Conservation (phyloP, 2,113 vertebrate species). For the Anser brachyrhynchus region DNA sequence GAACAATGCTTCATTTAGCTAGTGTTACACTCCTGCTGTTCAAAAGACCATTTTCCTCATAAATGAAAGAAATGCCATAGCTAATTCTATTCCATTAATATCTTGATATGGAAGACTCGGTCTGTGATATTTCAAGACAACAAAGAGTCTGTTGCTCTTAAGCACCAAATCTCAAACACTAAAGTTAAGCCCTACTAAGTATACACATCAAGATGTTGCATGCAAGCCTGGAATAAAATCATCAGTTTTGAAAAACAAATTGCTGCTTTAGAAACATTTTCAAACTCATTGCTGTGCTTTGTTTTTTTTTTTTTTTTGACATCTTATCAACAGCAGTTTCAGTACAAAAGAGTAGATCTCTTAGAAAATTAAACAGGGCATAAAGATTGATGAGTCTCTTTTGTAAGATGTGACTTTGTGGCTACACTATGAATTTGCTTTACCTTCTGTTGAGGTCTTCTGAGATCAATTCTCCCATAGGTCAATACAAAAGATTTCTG, state of each 20-base stretch:
- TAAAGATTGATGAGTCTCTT: background rate
- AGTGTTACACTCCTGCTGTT: background rate
- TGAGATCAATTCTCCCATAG: background rate
- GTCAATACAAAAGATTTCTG: constrained; percentile 37
- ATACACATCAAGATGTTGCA: background rate
- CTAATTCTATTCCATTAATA: background rate
- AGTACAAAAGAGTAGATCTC: background rate
- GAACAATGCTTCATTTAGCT: background rate
- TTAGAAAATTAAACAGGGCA: background rate
- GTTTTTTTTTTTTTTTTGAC: background rate
- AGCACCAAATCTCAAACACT: background rate
- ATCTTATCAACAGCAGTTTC: background rate
- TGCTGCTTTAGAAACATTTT: background rate
- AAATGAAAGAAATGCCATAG: background rate
- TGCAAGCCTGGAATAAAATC: background rate
- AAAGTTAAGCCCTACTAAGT: background rate
- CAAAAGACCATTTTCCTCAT: background rate
- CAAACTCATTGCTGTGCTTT: background rate
- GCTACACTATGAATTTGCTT: background rate
- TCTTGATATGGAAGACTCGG: background rate
- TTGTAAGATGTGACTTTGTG: background rate
- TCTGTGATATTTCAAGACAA: background rate
- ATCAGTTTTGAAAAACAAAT: background rate
- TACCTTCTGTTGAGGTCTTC: background rate
- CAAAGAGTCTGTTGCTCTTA: too few relatives aligned